Evolutionary conservation across 2,888 invertebrate genomes (phyloP).

Genomic region (Lacanobia oleracea): DNA sequence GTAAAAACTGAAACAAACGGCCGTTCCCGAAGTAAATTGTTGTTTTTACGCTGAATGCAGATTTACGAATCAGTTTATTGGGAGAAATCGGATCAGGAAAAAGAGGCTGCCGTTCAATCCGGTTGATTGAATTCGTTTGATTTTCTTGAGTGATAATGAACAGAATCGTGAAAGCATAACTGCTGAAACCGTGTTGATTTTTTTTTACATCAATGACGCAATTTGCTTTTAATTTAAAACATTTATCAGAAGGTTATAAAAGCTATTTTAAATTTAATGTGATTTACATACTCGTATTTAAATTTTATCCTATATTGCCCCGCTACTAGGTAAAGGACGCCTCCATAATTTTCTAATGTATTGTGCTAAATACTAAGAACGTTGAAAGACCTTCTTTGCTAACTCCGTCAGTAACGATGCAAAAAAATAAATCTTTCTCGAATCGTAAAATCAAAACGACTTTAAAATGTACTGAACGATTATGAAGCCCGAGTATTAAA

Average conservation of each 20-base stretch:
- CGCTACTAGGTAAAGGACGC: too few species aligned
- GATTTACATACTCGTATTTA: too few species aligned
- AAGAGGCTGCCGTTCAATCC: conserved; percentile 26
- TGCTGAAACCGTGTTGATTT: conserved; percentile 4
- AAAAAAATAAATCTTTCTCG: too few species aligned
- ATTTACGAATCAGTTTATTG: conserved; percentile 52
- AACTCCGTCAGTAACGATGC: neutral
- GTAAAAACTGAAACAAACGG: conserved; percentile 59
- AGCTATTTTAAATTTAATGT: neutral
- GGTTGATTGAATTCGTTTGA: conserved; percentile 38
- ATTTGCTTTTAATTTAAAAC: neutral
- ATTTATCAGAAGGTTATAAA: neutral
- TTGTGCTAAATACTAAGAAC: too few species aligned
- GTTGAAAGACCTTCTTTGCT: too few species aligned
- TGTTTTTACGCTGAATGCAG: conserved; percentile 47
- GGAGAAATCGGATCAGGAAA: conserved; percentile 43
- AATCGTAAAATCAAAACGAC: neutral
- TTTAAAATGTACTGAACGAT: neutral
- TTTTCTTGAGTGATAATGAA: conserved; percentile 51
- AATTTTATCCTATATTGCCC: too few species aligned
- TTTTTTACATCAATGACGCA: conserved; percentile 14
- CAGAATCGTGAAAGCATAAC: neutral
- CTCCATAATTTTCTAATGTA: too few species aligned
- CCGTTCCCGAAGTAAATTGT: conserved; percentile 48
- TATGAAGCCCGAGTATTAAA: neutral